Conservation (phyloP, 2,113 vertebrate genomes). For the Malurus elegans region DNA sequence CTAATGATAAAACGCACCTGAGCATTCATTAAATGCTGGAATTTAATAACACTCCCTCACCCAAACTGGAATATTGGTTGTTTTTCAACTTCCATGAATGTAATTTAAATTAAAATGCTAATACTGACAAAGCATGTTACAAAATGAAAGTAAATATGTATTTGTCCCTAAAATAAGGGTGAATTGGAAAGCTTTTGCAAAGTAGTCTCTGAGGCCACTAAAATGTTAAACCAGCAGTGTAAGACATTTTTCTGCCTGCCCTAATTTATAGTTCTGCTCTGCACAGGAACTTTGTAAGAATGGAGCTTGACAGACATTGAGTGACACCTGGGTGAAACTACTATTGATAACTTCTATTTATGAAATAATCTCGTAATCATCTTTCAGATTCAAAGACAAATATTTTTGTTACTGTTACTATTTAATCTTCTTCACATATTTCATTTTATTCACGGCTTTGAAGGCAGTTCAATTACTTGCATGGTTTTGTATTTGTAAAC, state of each 20-base stretch:
- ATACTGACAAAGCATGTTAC: background rate
- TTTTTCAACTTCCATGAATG: background rate
- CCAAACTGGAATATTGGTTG: background rate
- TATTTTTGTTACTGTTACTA: background rate
- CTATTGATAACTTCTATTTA: background rate
- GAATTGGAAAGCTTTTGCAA: background rate
- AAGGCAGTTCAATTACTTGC: background rate
- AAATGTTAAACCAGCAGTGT: background rate
- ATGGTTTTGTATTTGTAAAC: background rate
- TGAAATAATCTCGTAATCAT: background rate
- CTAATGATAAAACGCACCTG: background rate
- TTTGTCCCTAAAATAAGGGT: background rate
- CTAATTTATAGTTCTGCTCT: background rate
- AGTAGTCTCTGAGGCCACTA: background rate
- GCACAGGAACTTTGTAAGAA: background rate
- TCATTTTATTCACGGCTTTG: background rate
- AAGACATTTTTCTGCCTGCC: background rate
- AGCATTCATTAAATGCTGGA: background rate
- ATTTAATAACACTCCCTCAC: background rate
- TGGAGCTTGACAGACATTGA: background rate
- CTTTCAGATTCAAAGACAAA: background rate
- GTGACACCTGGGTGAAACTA: background rate
- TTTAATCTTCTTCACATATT: background rate
- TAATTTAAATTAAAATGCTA: background rate
- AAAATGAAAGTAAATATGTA: background rate